A percentile compares a stretch with the other conserved stretches of the same genome.
phyloP scores from a whole-genome alignment of 2,113 vertebrate species.

The Myiagra hebetior region DNA sequence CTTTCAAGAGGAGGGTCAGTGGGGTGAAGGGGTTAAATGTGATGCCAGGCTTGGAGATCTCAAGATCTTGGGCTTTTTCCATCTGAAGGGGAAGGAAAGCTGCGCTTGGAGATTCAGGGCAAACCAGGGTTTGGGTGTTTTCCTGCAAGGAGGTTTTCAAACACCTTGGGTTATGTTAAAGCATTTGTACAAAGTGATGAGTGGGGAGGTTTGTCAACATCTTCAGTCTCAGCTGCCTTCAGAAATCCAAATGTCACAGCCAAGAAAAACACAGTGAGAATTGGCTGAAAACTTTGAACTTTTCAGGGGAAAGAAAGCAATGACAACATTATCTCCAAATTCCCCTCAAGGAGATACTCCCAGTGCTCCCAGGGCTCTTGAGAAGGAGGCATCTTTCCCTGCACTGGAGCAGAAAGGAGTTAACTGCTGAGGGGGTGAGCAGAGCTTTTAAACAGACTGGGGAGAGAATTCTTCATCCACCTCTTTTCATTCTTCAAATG shows the following conservation, averaged over 20 bases:
- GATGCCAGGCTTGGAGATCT: not conserved
- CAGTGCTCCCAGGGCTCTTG: fast-evolving
- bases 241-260: not conserved
- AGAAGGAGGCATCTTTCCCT: not conserved
- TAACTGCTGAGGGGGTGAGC: not conserved
- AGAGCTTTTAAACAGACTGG: not conserved
- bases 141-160: not conserved
- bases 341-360: not conserved
- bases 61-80: not conserved
- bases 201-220: not conserved
- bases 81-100: not conserved
- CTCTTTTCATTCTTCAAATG: not conserved
- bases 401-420: not conserved
- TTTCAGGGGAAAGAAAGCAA: not conserved
- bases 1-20: not conserved
- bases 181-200: not conserved
- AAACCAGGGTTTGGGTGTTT: not conserved
- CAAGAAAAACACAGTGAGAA: not conserved
- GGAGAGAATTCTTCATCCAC: not conserved
- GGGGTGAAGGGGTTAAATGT: not conserved
- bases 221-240: not conserved
- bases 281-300: not conserved
- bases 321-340: not conserved
- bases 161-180: not conserved
- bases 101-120: not conserved